Percentiles rank a stretch among this genome's conserved stretches.
Evolutionary conservation across 2,113 vertebrate species (phyloP).

Genomic region (Oncorhynchus clarkii): DNA sequence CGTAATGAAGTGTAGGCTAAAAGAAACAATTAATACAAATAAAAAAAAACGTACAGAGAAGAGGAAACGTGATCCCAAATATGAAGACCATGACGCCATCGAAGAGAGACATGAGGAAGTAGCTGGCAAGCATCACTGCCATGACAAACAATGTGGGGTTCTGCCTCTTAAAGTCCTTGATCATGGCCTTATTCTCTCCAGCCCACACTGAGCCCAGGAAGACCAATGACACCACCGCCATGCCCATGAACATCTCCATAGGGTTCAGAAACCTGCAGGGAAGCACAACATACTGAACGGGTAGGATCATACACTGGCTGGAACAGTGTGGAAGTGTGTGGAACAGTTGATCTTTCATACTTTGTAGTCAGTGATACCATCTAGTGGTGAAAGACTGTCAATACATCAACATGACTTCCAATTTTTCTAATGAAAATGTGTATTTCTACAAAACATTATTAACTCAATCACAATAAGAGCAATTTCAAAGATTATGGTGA

Average conservation of each 20-base stretch:
- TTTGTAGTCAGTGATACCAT: constrained; percentile 37
- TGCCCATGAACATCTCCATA: constrained; percentile 85
- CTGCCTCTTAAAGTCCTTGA: constrained; percentile 85
- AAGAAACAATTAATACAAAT: background rate
- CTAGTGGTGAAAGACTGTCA: constrained; percentile 37
- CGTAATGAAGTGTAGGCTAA: background rate
- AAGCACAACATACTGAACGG: background rate
- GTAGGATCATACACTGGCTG: too few relatives aligned
- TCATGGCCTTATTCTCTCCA: constrained; percentile 81
- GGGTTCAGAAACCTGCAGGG: constrained; percentile 85
- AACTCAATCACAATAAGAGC: too few relatives aligned
- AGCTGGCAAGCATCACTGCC: constrained; percentile 84
- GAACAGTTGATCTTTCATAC: background rate
- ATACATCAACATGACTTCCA: constrained; percentile 18
- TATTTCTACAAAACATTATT: too few relatives aligned
- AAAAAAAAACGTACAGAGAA: constrained; percentile 80
- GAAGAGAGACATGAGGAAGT: constrained; percentile 85
- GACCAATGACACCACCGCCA: constrained; percentile 80
- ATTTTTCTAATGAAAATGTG: too few relatives aligned
- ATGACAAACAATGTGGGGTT: constrained; percentile 83
- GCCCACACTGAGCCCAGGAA: constrained; percentile 86
- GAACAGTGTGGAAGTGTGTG: too few relatives aligned
- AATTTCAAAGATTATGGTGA: too few relatives aligned
- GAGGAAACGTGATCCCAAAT: constrained; percentile 87
- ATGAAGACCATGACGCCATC: constrained; percentile 93